Base-by-base conservation (phyloP, 1,140 invertebrate genomes). In the Stenopsyche tienmushanensis region DNA sequence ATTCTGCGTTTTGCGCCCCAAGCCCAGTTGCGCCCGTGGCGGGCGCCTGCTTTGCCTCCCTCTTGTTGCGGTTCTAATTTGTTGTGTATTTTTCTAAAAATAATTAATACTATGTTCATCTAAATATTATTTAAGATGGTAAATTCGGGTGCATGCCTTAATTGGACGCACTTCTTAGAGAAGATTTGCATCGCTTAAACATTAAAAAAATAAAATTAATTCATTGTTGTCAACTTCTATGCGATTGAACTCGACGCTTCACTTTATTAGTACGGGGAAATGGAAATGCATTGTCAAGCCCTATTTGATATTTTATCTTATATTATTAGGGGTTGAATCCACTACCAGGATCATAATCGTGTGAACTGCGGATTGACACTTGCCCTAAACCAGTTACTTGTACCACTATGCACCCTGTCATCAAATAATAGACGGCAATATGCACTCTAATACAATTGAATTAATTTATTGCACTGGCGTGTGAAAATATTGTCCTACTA, bases 351-450 rank as follows among this genome's bases (percentile, higher is more conserved):
- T 20, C 18, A 3, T 50, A 59, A 64, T 68, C 66, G 66, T 68
- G 66, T 68, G 62, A 68, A 68, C 62, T 62, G 66, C 55, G 66
- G 57, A 68, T 68, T 65, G 66, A 65, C 66, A 65, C 66, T 68
- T n/a, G n/a, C n/a, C n/a, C n/a, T n/a, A n/a, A 59, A 55, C 54
- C 23, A 57, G 60, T 41, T 53, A 53, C 63, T 41, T n/a, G n/a
- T n/a, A n/a, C n/a, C n/a, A n/a, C n/a, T n/a, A n/a, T n/a, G n/a
- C n/a, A n/a, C n/a, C n/a, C n/a, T n/a, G n/a, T n/a, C n/a, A n/a
- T n/a, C n/a, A n/a, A n/a, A n/a, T n/a, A n/a, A n/a, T n/a, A n/a
- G n/a, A n/a, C n/a, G n/a, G 29, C 42, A 18, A 25, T 58, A 39
- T 20, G 26, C 45, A 45, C 52, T 55, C 23, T 24, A 10, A 59